Evolutionary conservation across 2,797 vertebrate species (phyloP).

Genomic region (Lagocephalus sceleratus): DNA sequence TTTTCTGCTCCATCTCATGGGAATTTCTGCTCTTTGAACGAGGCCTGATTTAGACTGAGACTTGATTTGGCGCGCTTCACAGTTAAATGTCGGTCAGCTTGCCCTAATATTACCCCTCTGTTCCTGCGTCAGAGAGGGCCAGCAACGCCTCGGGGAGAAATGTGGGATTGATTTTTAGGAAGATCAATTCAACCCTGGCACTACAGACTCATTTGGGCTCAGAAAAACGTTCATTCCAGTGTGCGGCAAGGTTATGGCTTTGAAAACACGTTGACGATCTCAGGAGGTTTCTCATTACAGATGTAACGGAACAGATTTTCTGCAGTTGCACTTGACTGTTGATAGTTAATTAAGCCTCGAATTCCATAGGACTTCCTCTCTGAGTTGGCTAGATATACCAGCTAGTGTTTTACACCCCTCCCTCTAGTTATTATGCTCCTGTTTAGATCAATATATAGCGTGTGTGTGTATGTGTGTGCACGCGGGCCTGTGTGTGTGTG

Average conservation of each 20-base stretch:
- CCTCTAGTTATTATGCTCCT: slow-evolving; percentile 57
- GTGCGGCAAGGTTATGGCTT: slow-evolving; percentile 34
- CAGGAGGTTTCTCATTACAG: slow-evolving; percentile 27
- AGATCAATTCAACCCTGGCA: slow-evolving; percentile 64
- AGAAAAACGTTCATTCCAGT: slow-evolving; percentile 32
- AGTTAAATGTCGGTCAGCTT: slow-evolving; percentile 57
- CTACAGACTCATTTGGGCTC: slow-evolving; percentile 39
- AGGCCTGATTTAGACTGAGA: slow-evolving; percentile 36
- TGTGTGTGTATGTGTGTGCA: slow-evolving; percentile 25
- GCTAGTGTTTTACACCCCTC: slow-evolving; percentile 57
- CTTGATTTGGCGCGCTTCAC: slow-evolving; percentile 45
- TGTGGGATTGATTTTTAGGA: slow-evolving; percentile 65
- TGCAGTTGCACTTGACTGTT: slow-evolving; percentile 33
- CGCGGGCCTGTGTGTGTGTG: too few relatives aligned
- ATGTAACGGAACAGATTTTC: slow-evolving; percentile 19
- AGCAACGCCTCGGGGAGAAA: slow-evolving; percentile 57
- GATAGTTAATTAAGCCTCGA: slow-evolving; percentile 50
- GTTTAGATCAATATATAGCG: slow-evolving; percentile 69
- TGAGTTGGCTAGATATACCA: slow-evolving; percentile 59
- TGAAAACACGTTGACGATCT: slow-evolving; percentile 34
- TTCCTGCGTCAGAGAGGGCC: slow-evolving; percentile 58
- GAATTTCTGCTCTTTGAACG: slow-evolving; percentile 9
- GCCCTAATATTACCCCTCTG: slow-evolving; percentile 65
- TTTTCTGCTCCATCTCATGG: slow-evolving; percentile 5
- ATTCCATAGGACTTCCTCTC: slow-evolving; percentile 57